These are phyloP conservation scores for Chironomus striatipennis DNA, from an alignment of 1,140 invertebrate genomes.

Conservation along the genomic window DNA sequence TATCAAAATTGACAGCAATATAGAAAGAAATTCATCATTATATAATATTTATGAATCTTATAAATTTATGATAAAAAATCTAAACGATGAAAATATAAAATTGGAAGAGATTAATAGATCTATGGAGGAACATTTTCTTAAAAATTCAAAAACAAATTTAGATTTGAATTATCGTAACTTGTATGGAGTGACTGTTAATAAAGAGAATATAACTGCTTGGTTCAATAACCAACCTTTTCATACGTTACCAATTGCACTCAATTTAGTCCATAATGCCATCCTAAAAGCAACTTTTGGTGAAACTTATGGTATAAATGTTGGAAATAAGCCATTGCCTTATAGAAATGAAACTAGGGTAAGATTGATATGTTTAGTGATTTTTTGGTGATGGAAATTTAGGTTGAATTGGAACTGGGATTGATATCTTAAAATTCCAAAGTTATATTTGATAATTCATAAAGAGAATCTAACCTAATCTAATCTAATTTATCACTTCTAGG, in stretches of 20 bases:
- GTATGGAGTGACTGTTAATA: slow-evolving; percentile 41
- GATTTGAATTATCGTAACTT: slow-evolving; percentile 39
- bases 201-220: slow-evolving; percentile 44
- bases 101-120: background rate
- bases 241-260: slow-evolving; percentile 54
- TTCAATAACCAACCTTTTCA: slow-evolving; percentile 61
- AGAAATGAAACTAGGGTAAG: slow-evolving; percentile 30
- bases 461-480: too few species aligned
- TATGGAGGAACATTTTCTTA: too few species aligned
- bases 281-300: slow-evolving; percentile 39
- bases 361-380: too few species aligned
- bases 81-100: background rate
- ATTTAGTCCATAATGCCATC: slow-evolving; percentile 53
- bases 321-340: slow-evolving; percentile 60
- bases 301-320: slow-evolving; percentile 46
- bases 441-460: too few species aligned
- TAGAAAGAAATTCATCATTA: background rate
- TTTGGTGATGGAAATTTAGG: too few species aligned
- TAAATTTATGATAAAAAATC: too few species aligned
- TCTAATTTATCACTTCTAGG: slow-evolving; percentile 30
- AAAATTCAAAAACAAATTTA: slow-evolving; percentile 34
- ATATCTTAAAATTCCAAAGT: too few species aligned
- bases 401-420: too few species aligned
- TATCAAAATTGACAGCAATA: background rate
- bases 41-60: background rate